phyloP scores from a whole-genome alignment of 2,888 invertebrate genomes.

The Trypoxylon attenuatum region DNA sequence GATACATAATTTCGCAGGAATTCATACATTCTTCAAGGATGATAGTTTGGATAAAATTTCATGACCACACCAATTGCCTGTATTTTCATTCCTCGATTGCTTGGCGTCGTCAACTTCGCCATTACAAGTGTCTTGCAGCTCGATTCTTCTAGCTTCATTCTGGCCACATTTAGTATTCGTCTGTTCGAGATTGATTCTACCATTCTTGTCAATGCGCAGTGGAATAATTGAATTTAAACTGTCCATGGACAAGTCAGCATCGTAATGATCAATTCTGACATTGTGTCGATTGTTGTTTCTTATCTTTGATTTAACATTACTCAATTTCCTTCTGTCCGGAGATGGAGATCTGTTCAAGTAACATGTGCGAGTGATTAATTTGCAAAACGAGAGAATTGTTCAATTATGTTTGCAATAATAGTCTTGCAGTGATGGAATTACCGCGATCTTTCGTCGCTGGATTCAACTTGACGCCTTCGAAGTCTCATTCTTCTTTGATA shows the following conservation, averaged over 20 bases:
- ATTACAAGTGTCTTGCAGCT: neutral
- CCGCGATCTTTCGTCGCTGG: conserved; percentile 75
- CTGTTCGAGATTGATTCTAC: conserved; percentile 74
- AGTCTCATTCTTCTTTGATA: conserved; percentile 83
- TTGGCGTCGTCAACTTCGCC: conserved; percentile 15
- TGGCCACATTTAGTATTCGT: conserved; percentile 57
- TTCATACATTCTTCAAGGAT: conserved; percentile 66
- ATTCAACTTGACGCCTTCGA: conserved; percentile 77
- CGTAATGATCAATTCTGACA: conserved; percentile 63
- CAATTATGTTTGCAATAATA: neutral
- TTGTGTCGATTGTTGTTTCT: conserved; percentile 53
- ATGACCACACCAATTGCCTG: conserved; percentile 63
- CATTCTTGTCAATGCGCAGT: conserved; percentile 77
- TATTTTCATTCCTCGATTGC: conserved; percentile 41
- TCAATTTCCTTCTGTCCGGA: conserved; percentile 63
- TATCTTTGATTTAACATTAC: conserved; percentile 57
- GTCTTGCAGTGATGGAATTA: conserved; percentile 31
- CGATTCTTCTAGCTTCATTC: neutral
- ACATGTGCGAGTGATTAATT: too few species aligned
- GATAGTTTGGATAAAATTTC: conserved; percentile 68
- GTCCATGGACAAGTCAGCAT: conserved; percentile 70
- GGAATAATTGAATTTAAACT: conserved; percentile 74
- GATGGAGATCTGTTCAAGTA: conserved; percentile 72
- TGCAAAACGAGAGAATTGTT: neutral
- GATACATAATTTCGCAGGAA: neutral